phyloP scores from a whole-genome alignment of 1,140 invertebrate genomes.

The Hypothenemus hampei region DNA sequence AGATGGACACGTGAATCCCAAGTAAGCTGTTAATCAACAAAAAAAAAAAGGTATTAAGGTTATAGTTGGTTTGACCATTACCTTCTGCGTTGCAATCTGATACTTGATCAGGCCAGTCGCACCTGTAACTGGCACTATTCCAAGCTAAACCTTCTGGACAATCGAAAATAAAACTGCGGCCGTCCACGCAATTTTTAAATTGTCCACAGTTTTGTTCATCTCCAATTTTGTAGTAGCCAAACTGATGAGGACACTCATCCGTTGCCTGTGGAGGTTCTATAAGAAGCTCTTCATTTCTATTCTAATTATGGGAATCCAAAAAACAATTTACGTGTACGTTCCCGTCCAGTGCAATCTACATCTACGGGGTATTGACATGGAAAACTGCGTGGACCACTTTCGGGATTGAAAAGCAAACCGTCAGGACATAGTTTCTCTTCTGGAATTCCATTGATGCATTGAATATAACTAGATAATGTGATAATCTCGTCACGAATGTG shows the following conservation, averaged over 20 bases:
- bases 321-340: conserved; percentile 62
- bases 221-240: conserved; percentile 72
- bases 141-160: conserved; percentile 76
- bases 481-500: neutral
- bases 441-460: conserved; percentile 66
- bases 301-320: neutral
- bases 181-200: conserved; percentile 80
- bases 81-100: conserved; percentile 71
- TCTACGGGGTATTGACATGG: conserved; percentile 81
- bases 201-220: conserved; percentile 69
- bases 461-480: conserved; percentile 49
- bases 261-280: conserved; percentile 61
- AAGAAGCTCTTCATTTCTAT: conserved; percentile 9
- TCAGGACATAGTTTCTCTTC: conserved; percentile 78
- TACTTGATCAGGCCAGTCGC: conserved; percentile 84
- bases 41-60: conserved; percentile 20
- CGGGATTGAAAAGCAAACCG: conserved; percentile 76
- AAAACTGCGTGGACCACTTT: conserved; percentile 62
- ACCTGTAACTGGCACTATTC: conserved; percentile 67
- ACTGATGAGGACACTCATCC: conserved; percentile 77
- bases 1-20: conserved; percentile 64
- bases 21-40: too few species aligned
- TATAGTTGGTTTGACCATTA: conserved; percentile 36
- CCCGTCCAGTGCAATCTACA: conserved; percentile 66
- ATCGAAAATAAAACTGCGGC: conserved; percentile 51